Conservation (phyloP, 2,113 vertebrate genomes). For the Entomyzon cyanotis region DNA sequence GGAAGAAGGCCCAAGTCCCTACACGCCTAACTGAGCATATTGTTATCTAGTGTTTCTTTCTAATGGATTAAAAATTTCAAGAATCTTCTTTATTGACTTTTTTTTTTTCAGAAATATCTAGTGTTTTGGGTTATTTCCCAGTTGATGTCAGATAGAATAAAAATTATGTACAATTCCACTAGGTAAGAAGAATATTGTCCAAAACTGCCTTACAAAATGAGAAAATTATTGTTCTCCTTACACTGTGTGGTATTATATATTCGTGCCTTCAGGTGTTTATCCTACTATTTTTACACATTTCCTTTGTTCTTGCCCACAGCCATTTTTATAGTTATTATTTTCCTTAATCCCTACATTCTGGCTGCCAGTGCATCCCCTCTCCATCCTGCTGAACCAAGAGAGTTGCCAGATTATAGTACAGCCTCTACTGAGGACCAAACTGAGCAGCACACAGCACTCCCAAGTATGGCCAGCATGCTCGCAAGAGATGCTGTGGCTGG, state of each 20-base stretch:
- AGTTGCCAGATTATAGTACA: background rate
- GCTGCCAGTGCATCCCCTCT: background rate
- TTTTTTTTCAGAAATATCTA: background rate
- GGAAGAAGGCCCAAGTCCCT: background rate
- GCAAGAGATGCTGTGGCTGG: background rate
- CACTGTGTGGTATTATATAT: background rate
- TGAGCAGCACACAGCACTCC: background rate
- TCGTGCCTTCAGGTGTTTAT: background rate
- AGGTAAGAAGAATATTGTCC: background rate
- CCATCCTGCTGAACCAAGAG: background rate
- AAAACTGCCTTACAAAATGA: background rate
- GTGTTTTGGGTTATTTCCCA: background rate
- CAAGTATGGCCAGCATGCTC: fast-evolving
- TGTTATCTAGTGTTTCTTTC: background rate
- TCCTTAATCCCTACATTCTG: background rate
- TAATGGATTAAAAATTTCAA: background rate
- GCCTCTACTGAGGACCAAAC: background rate
- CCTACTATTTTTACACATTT: background rate
- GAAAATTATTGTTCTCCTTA: background rate
- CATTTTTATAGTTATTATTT: background rate
- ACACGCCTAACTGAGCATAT: background rate
- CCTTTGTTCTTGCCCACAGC: background rate
- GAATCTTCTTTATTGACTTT: background rate
- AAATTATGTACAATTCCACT: background rate
- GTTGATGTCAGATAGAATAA: background rate